phyloP scores from a whole-genome alignment of 2,888 invertebrate species.

The Hemistola chrysoprasaria region DNA sequence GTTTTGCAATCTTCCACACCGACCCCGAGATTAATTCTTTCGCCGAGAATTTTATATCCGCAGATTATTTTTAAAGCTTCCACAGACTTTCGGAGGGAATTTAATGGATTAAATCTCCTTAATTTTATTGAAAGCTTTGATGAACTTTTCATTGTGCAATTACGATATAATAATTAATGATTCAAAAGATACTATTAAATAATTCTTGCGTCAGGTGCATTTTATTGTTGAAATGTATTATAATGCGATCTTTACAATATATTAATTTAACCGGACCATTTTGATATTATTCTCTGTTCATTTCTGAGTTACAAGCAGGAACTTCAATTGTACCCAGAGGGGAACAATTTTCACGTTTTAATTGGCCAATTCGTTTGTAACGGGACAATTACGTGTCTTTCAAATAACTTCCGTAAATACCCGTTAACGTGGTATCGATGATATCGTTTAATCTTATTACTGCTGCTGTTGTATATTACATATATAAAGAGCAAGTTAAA shows the following conservation, averaged over 20 bases:
- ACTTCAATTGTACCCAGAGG: constrained; percentile 8
- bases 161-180: too few relatives aligned
- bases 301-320: constrained; percentile 7
- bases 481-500: too few relatives aligned
- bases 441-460: constrained; percentile 28
- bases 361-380: constrained; percentile 14
- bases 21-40: constrained; percentile 26
- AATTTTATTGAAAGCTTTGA: constrained; percentile 13
- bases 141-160: constrained; percentile 3
- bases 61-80: constrained; percentile 24
- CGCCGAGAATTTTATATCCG: constrained; percentile 23
- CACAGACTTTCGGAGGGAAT: constrained; percentile 3
- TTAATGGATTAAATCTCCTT: constrained; percentile 6
- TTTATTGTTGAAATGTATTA: too few relatives aligned
- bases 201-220: too few relatives aligned
- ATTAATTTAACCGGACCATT: constrained; percentile 1
- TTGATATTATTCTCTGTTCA: constrained; percentile 8
- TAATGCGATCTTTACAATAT: background rate
- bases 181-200: too few relatives aligned
- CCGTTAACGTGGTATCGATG: constrained; percentile 18
- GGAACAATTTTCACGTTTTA: constrained; percentile 16
- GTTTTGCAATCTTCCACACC: constrained; percentile 31
- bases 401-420: constrained; percentile 24
- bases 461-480: too few relatives aligned
- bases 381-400: constrained; percentile 16